Evolutionary conservation across 2,797 vertebrate genomes (phyloP), one percentile per base, ranked within the genome.

Genomic region (Psittacula echo): DNA sequence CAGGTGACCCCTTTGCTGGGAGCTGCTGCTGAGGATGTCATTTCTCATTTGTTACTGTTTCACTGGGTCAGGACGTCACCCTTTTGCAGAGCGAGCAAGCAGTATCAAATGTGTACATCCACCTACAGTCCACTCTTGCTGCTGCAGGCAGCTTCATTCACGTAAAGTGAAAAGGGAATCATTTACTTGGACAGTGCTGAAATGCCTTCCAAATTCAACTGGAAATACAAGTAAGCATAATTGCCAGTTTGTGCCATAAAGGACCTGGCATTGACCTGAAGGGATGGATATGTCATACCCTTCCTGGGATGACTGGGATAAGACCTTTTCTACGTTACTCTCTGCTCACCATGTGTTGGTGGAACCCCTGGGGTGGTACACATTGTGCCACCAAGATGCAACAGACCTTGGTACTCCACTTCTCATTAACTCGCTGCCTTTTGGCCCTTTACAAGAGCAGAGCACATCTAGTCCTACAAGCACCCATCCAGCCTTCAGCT

Each of bases 1-100:
- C 39, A 27, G 44, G 11, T 75, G 71, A 85, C 32, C 41, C 7
- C 34, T 88, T 30, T 66, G 70, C 45, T 56, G 65, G 47, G 32
- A 80, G 12, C n/a, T 62, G 23, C 34, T 48, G 19, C 65, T 82
- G 64, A 3, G 9, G 14, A 56, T 77, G 20, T 34, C 0, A 13
- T 87, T 89, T 90, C 71, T 86, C 13, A 19, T 66, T 87, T 61
- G 50, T 66, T 78, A 19, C 16, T 74, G 26, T 93, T 95, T 73
- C 66, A 18, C 44, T 39, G 22, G 48, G 37, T 95, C 73, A 82
- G 74, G 39, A 90, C 83, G 42, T 73, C 42, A 51, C 48, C 20
- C 5, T 51, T 64, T 41, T 37, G 15, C 60, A 61, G 61, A 42
- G 42, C 37, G 82, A 70, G 51, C 65, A 82, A 93, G 47, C 18